Conservation (phyloP, 2,113 vertebrate species). For the Aythya baeri region DNA sequence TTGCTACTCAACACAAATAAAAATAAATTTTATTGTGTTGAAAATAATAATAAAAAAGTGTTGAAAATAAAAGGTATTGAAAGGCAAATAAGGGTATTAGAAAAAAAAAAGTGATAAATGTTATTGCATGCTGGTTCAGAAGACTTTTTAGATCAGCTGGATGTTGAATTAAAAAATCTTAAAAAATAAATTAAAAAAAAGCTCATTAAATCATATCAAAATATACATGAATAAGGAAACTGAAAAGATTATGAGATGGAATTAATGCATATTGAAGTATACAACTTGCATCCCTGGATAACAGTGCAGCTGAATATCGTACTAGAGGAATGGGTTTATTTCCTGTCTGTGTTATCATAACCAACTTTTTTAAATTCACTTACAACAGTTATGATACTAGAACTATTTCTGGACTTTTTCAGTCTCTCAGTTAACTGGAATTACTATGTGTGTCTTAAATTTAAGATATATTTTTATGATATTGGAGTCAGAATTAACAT, state of each 20-base stretch:
- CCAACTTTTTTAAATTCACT: background rate
- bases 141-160: background rate
- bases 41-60: too few species aligned
- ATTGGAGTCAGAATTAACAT: background rate
- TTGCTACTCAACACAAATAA: background rate
- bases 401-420: background rate
- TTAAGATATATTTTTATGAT: background rate
- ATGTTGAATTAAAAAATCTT: background rate
- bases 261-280: background rate
- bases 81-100: background rate
- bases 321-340: background rate
- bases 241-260: background rate
- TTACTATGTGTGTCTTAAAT: background rate
- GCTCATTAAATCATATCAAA: background rate
- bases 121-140: background rate
- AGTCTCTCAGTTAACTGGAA: background rate
- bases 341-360: background rate
- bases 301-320: background rate
- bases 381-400: background rate
- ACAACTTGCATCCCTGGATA: background rate
- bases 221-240: background rate
- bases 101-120: background rate
- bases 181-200: background rate
- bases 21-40: too few species aligned
- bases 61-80: too few species aligned